A percentile compares a stretch with the other conserved stretches of the same genome.
Evolutionary conservation across 2,888 invertebrate genomes (phyloP).

Genomic region (Chymomyza amoena): DNA sequence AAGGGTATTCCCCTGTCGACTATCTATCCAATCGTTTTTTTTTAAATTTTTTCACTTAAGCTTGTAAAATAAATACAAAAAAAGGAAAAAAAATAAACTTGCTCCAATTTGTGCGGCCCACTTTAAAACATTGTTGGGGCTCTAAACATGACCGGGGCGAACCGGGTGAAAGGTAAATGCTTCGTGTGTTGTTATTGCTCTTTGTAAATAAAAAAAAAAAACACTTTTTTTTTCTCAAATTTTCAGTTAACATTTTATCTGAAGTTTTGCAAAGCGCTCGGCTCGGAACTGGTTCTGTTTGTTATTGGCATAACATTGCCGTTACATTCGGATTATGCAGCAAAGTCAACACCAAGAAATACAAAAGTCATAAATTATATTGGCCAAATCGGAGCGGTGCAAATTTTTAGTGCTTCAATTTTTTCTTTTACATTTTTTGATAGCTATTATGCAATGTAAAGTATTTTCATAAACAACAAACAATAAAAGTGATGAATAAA

Average conservation of each 20-base stretch:
- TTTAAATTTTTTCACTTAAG: not conserved
- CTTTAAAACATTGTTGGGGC: not conserved
- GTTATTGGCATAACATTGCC: slow-evolving; percentile 24
- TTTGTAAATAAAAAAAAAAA: slow-evolving; percentile 5
- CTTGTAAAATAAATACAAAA: not conserved
- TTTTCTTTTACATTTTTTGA: slow-evolving; percentile 32
- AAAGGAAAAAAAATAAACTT: not conserved
- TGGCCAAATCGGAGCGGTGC: slow-evolving; percentile 71
- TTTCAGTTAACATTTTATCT: not conserved
- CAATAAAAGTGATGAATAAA: not conserved
- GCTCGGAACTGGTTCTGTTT: slow-evolving; percentile 59
- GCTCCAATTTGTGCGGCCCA: not conserved
- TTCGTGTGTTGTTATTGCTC: slow-evolving; percentile 14
- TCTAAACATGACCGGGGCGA: slow-evolving; percentile 6
- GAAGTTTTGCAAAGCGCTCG: not conserved
- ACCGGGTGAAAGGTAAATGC: slow-evolving; percentile 63
- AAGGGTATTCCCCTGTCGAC: no score
- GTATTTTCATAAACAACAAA: not conserved
- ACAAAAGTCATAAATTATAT: slow-evolving; percentile 40
- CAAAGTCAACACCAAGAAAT: slow-evolving; percentile 17
- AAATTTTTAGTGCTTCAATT: slow-evolving; percentile 48
- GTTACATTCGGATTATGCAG: slow-evolving; percentile 42
- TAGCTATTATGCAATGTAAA: slow-evolving; percentile 56
- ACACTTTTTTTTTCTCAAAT: no score
- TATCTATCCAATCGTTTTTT: no score